Evolutionary conservation across 2,113 vertebrate species (phyloP), one percentile per base, ranked within the genome.

Genomic region (Clinocottus analis): DNA sequence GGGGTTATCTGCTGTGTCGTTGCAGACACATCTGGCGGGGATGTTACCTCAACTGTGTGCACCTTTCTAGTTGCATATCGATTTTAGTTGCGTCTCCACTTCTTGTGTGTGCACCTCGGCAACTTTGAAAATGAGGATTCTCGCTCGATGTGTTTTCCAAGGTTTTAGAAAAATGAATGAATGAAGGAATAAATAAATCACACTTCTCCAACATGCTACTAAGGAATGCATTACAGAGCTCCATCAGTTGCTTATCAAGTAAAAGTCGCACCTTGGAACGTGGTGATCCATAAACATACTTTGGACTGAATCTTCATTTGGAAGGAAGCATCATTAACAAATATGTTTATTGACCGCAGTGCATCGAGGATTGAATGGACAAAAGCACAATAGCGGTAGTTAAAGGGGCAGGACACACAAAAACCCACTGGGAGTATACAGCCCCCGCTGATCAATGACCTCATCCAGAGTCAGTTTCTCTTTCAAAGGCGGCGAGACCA

Each of bases 401-500:
- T 93, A 91, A 94, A 93, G 90, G 93, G 93, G 91, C 87, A 91
- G 92, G 88, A 76, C 90, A 59, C 88, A 89, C 85, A 88, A 91
- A 91, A 93, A 88, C 80, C 83, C 93, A 90, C 82, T 89, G 89
- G 91, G 91, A 94, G 82, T 89, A 90, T 90, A 92, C 82, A 79
- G 91, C 91, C 86, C 90, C 90, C 66, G 83, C 87, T 92, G 91
- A 92, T 94, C 92, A 94, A 93, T 93, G 90, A 94, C 92, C 90
- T 93, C 93, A 93, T 93, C 92, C 85, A 90, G 90, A 92, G 91
- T 92, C 92, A 92, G 82, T 86, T 85, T 88, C 72, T 89, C 87
- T 93, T 93, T 95, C 85, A 94, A 92, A 91, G 93, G 90, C 93
- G 90, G 95, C n/a, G 49, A 93, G 90, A 95, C 94, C 94, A 95